Conservation (phyloP, 2,113 vertebrate genomes). For the Chroicocephalus ridibundus region DNA sequence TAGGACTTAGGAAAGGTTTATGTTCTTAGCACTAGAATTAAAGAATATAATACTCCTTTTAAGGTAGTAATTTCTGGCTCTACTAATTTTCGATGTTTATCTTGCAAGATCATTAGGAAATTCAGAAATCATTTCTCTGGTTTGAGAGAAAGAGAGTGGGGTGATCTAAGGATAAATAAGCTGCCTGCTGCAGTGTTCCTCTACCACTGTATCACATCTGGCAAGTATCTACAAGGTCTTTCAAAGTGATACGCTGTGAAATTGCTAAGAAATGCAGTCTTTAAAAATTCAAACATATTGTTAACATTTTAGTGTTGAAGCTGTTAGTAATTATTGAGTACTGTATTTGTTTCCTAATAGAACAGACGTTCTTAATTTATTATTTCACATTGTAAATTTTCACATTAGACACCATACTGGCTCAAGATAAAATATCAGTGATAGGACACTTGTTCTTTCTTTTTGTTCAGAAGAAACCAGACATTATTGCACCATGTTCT, state of each 20-base stretch:
- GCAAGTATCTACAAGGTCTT: slow-evolving; percentile 13
- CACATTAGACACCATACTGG: background rate
- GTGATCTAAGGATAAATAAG: slow-evolving; percentile 62
- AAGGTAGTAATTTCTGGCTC: slow-evolving; percentile 16
- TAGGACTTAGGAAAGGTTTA: slow-evolving; percentile 53
- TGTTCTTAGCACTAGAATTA: slow-evolving; percentile 58
- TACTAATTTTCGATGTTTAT: slow-evolving; percentile 44
- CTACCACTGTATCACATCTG: slow-evolving; percentile 52
- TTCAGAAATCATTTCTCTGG: slow-evolving; percentile 37
- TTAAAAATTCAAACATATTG: background rate
- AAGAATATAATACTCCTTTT: slow-evolving; percentile 53
- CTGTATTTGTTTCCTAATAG: background rate
- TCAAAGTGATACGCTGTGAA: slow-evolving; percentile 41
- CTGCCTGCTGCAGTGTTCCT: slow-evolving; percentile 9
- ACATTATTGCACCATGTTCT: background rate
- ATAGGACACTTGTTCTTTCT: background rate
- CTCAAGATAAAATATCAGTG: background rate
- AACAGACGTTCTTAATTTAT: background rate
- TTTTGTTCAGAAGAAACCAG: background rate
- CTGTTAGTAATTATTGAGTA: slow-evolving; percentile 10
- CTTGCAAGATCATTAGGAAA: slow-evolving; percentile 43
- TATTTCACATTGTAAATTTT: slow-evolving; percentile 29
- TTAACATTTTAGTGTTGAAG: slow-evolving; percentile 25
- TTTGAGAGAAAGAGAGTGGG: background rate
- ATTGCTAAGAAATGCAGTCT: slow-evolving; percentile 25